Evolutionary conservation across 2,888 invertebrate species (phyloP).

Genomic region (Plagodis pulveraria): DNA sequence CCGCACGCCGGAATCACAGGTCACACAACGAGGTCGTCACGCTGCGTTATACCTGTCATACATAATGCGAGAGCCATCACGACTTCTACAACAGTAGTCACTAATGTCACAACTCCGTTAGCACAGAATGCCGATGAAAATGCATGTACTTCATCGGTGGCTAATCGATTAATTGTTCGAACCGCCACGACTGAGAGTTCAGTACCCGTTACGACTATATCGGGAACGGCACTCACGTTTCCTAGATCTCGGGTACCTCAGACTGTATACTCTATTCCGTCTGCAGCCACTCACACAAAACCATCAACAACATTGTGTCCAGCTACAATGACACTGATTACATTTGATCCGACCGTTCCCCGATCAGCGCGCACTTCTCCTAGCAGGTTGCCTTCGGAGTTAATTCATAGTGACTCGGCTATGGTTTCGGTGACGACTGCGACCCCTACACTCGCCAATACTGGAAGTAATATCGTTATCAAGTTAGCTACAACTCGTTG

Average conservation of each 20-base stretch:
- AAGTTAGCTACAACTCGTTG: slow-evolving; percentile 7
- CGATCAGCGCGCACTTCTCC: background rate
- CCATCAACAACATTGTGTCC: slow-evolving; percentile 5
- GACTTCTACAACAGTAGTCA: background rate
- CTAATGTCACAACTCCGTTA: background rate
- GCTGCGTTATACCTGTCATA: slow-evolving; percentile 10
- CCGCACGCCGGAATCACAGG: background rate
- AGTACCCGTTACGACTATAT: slow-evolving; percentile 1
- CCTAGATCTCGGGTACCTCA: slow-evolving; percentile 11
- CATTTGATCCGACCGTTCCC: background rate
- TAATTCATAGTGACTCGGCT: background rate
- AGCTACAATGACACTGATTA: slow-evolving; percentile 12
- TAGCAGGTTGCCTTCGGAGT: background rate
- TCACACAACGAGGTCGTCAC: slow-evolving; percentile 11
- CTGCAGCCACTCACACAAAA: background rate
- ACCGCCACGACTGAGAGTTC: slow-evolving; percentile 3
- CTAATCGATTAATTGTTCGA: slow-evolving; percentile 5
- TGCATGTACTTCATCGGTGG: background rate
- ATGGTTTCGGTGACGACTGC: slow-evolving; percentile 2
- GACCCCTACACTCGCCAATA: slow-evolving; percentile 6
- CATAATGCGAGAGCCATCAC: slow-evolving; percentile 4
- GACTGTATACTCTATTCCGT: slow-evolving; percentile 2
- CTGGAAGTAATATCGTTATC: slow-evolving; percentile 11
- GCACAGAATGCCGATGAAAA: background rate
- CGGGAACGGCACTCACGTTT: slow-evolving; percentile 14